Evolutionary conservation across 2,113 vertebrate species (phyloP), one percentile per base, ranked within the genome.

Genomic region (Gambusia affinis): DNA sequence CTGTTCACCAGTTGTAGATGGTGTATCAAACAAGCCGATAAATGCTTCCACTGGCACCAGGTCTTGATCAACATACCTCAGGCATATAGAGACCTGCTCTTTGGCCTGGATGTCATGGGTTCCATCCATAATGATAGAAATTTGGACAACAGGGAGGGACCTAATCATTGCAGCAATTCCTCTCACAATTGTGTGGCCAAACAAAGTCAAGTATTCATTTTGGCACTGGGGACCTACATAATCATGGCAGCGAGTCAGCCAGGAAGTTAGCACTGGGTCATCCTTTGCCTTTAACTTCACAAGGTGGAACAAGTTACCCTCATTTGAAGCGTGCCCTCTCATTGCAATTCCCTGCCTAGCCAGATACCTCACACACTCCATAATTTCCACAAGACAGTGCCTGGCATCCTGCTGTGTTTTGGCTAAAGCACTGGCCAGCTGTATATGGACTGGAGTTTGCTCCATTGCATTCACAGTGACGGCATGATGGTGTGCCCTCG

Each of bases 1-100:
- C 63, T 64, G 28, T 3, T 15, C 63, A 31, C 31, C 63, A 64
- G 15, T 64, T 14, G 63, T 22, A 15, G 29, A 29, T 29, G 62
- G 62, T 2, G 31, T 27, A 30, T 64, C 63, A 64, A 24, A 64
- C 63, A 64, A 35, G 3, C 31, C 31, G n/a, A n/a, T n/a, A n/a
- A n/a, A n/a, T 3, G 22, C 63, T 35, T 64, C 63, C 1, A 33
- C 17, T 64, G 63, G 63, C 27, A 64, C 63, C 63, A 64, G 63
- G 63, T 64, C 63, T 33, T 35, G 63, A 31, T 64, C 31, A 30
- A 64, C 31, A 64, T 64, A 64, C 27, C 31, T 64, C 4, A 64
- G 19, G 33, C 62, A 64, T 12, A 35, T 64, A 24, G 63, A 64
- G 30, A 31, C 8, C 33, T 64, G 63, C 63, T 64, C 63, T 24